These are phyloP conservation scores for Ibycter americanus DNA, from an alignment of 2,797 vertebrate genomes.

Conservation along the genomic window DNA sequence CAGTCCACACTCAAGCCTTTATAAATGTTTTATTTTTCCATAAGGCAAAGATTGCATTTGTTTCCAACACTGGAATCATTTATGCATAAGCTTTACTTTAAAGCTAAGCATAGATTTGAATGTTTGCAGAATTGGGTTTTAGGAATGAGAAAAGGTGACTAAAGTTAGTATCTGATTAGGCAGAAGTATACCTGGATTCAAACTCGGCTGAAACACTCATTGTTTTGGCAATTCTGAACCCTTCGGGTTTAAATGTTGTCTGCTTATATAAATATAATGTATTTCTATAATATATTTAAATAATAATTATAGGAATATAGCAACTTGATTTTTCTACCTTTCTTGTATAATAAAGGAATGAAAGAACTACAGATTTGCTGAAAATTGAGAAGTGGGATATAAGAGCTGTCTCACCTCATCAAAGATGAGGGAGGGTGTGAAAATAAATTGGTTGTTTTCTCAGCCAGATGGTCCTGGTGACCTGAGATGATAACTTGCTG, in stretches of 20 bases:
- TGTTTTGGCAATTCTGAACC: background rate
- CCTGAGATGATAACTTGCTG: background rate
- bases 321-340: background rate
- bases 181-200: background rate
- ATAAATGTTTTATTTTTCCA: background rate
- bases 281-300: background rate
- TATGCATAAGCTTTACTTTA: background rate
- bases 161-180: background rate
- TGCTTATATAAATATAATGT: background rate
- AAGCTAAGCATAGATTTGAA: background rate
- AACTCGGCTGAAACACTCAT: background rate
- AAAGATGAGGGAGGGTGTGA: background rate
- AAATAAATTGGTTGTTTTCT: background rate
- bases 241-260: background rate
- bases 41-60: background rate
- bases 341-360: background rate
- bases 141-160: background rate
- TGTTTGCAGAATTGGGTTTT: background rate
- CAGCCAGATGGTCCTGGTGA: background rate
- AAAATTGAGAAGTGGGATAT: background rate
- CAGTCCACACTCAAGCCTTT: background rate
- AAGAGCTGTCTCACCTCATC: background rate
- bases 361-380: background rate
- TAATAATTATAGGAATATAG: background rate
- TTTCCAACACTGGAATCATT: background rate